A percentile compares a stretch with the other conserved stretches of the same genome.
phyloP scores from a whole-genome alignment of 92 coral and sea anemone species.

The Porites evermanni region DNA sequence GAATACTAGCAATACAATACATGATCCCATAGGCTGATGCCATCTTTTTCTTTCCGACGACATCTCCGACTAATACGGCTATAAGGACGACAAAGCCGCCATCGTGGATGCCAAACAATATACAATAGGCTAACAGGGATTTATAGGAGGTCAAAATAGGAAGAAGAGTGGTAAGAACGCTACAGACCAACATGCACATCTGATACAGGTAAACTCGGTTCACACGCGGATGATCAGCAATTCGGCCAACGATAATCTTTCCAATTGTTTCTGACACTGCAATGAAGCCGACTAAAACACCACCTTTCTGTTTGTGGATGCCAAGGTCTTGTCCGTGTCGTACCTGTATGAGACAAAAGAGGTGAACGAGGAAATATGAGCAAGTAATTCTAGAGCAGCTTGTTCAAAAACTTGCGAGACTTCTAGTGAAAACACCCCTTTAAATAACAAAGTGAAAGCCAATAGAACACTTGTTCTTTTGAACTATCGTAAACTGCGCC shows the following conservation, averaged over 20 bases:
- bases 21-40: slow-evolving; percentile 78
- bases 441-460: too few species aligned
- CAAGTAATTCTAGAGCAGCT: not conserved
- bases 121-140: slow-evolving; percentile 68
- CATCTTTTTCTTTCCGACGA: slow-evolving; percentile 72
- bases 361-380: not conserved
- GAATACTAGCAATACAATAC: slow-evolving; percentile 73
- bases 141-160: slow-evolving; percentile 70
- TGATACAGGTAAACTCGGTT: slow-evolving; percentile 80
- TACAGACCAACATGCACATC: slow-evolving; percentile 68
- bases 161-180: slow-evolving; percentile 81
- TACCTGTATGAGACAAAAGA: slow-evolving; percentile 53
- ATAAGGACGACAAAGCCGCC: slow-evolving; percentile 83
- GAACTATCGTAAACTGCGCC: too few species aligned
- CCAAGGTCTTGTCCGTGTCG: slow-evolving; percentile 87
- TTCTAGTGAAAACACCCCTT: too few species aligned
- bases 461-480: too few species aligned
- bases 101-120: slow-evolving; percentile 81
- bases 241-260: slow-evolving; percentile 78
- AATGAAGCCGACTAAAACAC: slow-evolving; percentile 78
- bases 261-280: slow-evolving; percentile 87
- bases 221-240: slow-evolving; percentile 83
- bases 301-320: slow-evolving; percentile 66
- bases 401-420: too few species aligned
- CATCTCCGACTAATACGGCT: slow-evolving; percentile 82